Base-by-base conservation (phyloP, 2,797 vertebrate genomes). In the Poeciliopsis paucimaculata region DNA sequence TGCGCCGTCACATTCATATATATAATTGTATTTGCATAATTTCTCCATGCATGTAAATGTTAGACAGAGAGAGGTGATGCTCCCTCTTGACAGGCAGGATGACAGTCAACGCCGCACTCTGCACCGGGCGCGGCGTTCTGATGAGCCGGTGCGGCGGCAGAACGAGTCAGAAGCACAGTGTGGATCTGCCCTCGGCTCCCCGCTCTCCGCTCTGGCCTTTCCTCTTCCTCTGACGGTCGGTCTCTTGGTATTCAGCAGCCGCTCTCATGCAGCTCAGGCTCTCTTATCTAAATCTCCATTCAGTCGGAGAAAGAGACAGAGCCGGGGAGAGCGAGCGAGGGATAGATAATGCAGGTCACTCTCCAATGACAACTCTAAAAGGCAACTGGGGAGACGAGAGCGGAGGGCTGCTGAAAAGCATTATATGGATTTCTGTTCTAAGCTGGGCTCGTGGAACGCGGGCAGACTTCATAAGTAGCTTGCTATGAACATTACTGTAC, bases 271-370 rank as follows among this genome's bases (percentile, higher is more conserved):
- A 91, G 92, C 93, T 92, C 93, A 88, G 84, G 89, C 88, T 90
- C 87, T 91, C 92, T 94, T 93, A 94, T 94, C 93, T 94, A 93
- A 91, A 93, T 93, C 92, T 92, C 90, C 88, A 90, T 92, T 93
- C 91, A 91, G 91, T 87, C 83, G 47, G 86, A 90, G 91, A 91
- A 84, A 92, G 83, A 92, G 89, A 84, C 86, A 82, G 87, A 88
- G 90, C 84, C 2, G 75, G 55, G 43, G 83, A 82, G 87, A 85
- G 91, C 55, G 83, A 90, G 88, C 83, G 85, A 89, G 85, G 86
- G 83, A 91, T 77, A 89, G 92, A 94, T 91, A 93, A 94, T 92
- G 87, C 93, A 92, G 93, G 93, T 93, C 93, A 93, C 92, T 94
- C 91, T 90, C 89, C 93, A 93, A 94, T 93, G 92, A 92, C 93